Percentiles rank a stretch among this genome's conserved stretches.
Evolutionary conservation across 2,113 vertebrate species (phyloP).

Genomic region (Eurystomus gularis): DNA sequence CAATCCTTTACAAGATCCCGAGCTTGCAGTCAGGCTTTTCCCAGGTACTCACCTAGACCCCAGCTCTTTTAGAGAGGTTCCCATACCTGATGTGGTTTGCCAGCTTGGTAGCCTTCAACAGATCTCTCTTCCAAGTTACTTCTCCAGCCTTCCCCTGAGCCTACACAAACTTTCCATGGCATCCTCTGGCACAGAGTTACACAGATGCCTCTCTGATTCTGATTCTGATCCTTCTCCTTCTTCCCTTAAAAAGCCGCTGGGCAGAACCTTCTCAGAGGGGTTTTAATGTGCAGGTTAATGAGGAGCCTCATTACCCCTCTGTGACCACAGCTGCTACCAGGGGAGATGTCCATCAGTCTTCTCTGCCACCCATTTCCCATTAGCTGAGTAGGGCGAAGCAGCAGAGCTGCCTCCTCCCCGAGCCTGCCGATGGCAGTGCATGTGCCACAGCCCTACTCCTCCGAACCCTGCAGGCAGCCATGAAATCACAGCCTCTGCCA

Average conservation of each 20-base stretch:
- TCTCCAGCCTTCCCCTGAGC: background rate
- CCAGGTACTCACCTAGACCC: background rate
- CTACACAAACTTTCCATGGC: background rate
- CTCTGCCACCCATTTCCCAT: background rate
- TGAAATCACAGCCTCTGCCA: background rate
- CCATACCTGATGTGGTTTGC: background rate
- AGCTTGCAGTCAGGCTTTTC: background rate
- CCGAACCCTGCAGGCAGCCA: background rate
- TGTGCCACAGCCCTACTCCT: accelerated
- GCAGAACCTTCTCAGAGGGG: background rate
- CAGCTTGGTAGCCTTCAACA: background rate
- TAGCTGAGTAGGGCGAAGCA: background rate
- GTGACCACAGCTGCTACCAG: background rate
- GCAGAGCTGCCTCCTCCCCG: background rate
- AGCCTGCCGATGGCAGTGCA: accelerated
- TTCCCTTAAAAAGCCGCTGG: background rate
- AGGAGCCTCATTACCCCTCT: background rate
- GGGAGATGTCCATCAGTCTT: background rate
- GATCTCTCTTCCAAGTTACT: background rate
- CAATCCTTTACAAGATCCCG: background rate
- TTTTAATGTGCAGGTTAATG: background rate
- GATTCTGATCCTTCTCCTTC: background rate
- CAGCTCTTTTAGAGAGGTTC: background rate
- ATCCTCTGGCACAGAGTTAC: background rate
- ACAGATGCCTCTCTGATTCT: background rate